Conservation (phyloP, 2,113 vertebrate genomes). For the Neodon shergylaensis region DNA sequence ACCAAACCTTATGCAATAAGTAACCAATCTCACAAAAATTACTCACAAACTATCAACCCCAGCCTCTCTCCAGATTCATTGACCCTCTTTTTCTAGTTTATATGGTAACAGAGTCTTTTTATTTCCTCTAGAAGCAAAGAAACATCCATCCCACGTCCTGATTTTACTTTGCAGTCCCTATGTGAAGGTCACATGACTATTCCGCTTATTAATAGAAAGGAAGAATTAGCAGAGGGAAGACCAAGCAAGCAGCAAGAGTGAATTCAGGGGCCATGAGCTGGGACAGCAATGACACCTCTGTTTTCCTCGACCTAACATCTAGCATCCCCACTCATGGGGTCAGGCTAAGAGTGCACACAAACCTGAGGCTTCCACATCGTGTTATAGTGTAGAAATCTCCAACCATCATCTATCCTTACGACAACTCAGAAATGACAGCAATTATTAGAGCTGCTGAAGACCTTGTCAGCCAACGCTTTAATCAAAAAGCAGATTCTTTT, state of each 20-base stretch:
- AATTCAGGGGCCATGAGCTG: neutral
- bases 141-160: neutral
- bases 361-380: neutral
- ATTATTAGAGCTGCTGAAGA: neutral
- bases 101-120: neutral
- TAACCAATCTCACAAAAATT: neutral
- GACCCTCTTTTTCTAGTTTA: neutral
- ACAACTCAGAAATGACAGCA: slow-evolving; percentile 8
- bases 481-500: neutral
- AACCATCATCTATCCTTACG: neutral
- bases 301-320: neutral
- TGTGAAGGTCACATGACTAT: neutral
- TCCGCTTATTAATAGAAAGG: neutral
- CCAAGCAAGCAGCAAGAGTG: neutral
- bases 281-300: neutral
- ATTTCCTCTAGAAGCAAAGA: neutral
- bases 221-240: neutral
- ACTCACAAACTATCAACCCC: neutral
- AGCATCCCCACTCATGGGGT: neutral
- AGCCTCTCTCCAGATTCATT: neutral
- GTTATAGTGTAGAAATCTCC: neutral
- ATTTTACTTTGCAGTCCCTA: neutral
- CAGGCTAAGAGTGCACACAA: neutral
- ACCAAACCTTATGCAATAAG: neutral
- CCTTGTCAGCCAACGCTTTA: neutral